Base-by-base conservation (phyloP, 2,888 invertebrate species). In the Alloscopus bannaensis region DNA sequence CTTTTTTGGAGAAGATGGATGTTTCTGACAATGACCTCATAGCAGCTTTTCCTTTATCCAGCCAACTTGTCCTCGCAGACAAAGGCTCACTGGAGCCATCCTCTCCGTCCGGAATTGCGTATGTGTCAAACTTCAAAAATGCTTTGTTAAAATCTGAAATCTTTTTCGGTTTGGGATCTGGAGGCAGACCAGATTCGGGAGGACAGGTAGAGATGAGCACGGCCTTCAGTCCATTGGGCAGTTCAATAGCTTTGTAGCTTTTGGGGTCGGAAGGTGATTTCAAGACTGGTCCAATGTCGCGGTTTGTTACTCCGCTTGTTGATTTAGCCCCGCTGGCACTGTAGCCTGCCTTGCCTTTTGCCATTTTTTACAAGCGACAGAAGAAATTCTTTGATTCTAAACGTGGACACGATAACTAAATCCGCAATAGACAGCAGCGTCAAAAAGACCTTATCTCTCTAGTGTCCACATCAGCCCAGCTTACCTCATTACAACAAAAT, bases 281-380 rank as follows among this genome's bases (percentile, higher is more conserved):
- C 1, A 69, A 69, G 1, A 76, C 36, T 8, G 50, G 60, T 16
- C 76, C 76, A 13, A 76, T 47, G 24, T 76, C n/a, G n/a, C n/a
- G n/a, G n/a, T n/a, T n/a, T n/a, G n/a, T n/a, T n/a, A n/a, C n/a
- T n/a, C n/a, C n/a, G n/a, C n/a, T n/a, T n/a, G n/a, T n/a, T n/a
- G n/a, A n/a, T n/a, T n/a, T n/a, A n/a, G n/a, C n/a, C n/a, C n/a
- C n/a, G n/a, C n/a, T n/a, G n/a, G n/a, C n/a, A n/a, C n/a, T n/a
- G n/a, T n/a, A n/a, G n/a, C n/a, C n/a, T n/a, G n/a, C n/a, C n/a
- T n/a, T n/a, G n/a, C n/a, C n/a, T n/a, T n/a, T n/a, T n/a, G n/a
- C n/a, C n/a, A n/a, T n/a, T n/a, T n/a, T n/a, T n/a, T n/a, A n/a
- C n/a, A n/a, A n/a, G n/a, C n/a, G n/a, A n/a, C n/a, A n/a, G n/a